Conservation (phyloP, 2,888 invertebrate genomes). For the Aspidapion aeneum region DNA sequence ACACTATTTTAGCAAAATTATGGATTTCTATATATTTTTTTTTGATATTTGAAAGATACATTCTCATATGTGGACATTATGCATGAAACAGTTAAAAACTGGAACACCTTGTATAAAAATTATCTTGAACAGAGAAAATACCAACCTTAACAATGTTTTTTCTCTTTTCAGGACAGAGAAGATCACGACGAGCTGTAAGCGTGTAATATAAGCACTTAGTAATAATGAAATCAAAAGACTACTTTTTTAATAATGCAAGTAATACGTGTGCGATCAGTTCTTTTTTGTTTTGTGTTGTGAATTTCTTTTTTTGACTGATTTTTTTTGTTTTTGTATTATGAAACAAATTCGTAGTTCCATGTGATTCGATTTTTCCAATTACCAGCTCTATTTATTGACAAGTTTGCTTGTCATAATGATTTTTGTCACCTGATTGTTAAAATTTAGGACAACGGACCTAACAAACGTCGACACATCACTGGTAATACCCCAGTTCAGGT, state of each 20-base stretch:
- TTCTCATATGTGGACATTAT: not conserved
- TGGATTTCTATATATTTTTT: slow-evolving; percentile 10
- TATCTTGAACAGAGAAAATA: slow-evolving; percentile 4
- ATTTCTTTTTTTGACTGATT: slow-evolving; percentile 46
- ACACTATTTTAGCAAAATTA: slow-evolving; percentile 11
- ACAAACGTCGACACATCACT: too few relatives aligned
- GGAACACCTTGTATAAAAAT: not conserved
- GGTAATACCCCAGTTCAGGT: too few relatives aligned
- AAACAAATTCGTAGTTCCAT: not conserved
- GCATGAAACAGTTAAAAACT: not conserved
- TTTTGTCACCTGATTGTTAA: too few relatives aligned
- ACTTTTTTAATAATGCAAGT: slow-evolving; percentile 45
- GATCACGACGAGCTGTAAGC: slow-evolving; percentile 56
- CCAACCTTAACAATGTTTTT: slow-evolving; percentile 7
- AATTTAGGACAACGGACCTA: too few relatives aligned
- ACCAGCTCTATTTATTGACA: too few relatives aligned
- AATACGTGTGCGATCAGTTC: slow-evolving; percentile 37
- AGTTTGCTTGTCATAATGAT: too few relatives aligned
- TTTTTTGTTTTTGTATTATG: slow-evolving; percentile 40
- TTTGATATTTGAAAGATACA: not conserved
- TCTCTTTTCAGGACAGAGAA: slow-evolving; percentile 46
- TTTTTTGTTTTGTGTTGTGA: slow-evolving; percentile 44
- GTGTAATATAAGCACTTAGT: slow-evolving; percentile 30
- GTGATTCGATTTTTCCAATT: not conserved
- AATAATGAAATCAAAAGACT: slow-evolving; percentile 38